Evolutionary conservation across 2,888 invertebrate genomes (phyloP).

Genomic region (Anthoptus insignis): DNA sequence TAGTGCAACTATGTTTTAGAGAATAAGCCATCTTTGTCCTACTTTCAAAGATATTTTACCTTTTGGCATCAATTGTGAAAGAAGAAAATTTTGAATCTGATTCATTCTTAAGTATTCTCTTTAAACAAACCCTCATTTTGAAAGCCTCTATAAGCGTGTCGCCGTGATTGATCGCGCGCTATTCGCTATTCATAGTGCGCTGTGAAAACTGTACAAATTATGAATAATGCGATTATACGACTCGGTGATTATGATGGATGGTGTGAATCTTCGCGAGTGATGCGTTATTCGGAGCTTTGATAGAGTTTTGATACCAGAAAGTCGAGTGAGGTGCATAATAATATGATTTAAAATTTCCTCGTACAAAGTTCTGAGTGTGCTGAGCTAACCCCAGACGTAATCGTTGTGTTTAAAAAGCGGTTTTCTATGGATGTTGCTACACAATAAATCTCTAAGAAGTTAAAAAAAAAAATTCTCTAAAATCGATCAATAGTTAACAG

Average conservation of each 20-base stretch:
- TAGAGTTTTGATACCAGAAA: constrained; percentile 31
- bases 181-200: constrained; percentile 58
- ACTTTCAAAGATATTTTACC: background rate
- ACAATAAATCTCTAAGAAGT: no score
- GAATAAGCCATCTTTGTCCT: background rate
- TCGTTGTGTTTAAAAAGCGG: no score
- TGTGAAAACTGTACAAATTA: constrained; percentile 62
- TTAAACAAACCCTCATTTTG: constrained; percentile 6
- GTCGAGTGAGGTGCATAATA: constrained; percentile 48
- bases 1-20: background rate
- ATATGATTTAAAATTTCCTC: background rate
- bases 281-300: constrained; percentile 26
- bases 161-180: constrained; percentile 63
- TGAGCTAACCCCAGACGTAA: no score
- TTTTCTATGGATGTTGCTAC: no score
- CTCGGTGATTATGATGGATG: constrained; percentile 64
- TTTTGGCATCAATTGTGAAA: background rate
- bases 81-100: background rate
- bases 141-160: constrained; percentile 7
- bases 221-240: constrained; percentile 68
- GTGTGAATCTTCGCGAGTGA: constrained; percentile 49
- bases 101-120: background rate
- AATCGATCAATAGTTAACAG: no score
- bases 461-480: no score
- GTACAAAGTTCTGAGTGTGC: background rate